These are phyloP conservation scores for Caenorhabditis becei DNA, from an alignment of 2,888 invertebrate genomes.

Conservation along the genomic window DNA sequence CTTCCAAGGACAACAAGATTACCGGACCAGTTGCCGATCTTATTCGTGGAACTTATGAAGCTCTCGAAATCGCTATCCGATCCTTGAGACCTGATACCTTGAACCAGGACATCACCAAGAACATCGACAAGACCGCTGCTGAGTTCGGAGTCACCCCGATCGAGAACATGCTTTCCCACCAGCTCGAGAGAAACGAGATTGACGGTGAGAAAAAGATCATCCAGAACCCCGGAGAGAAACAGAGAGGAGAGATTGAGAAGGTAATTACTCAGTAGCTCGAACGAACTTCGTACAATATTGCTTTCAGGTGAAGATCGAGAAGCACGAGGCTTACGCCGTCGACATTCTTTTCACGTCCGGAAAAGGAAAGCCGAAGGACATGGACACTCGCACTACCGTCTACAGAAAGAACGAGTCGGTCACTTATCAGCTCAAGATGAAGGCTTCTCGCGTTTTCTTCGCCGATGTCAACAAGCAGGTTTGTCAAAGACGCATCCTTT, in stretches of 20 bases:
- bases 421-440: constrained; percentile 94
- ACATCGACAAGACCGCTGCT: constrained; percentile 85
- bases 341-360: constrained; percentile 97
- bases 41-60: constrained; percentile 94
- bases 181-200: constrained; percentile 86
- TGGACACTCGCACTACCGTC: constrained; percentile 95
- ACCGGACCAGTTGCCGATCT: constrained; percentile 95
- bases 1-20: constrained; percentile 85
- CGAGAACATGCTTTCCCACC: constrained; percentile 90
- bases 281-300: too few relatives aligned
- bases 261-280: too few relatives aligned
- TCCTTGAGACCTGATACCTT: constrained; percentile 89
- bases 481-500: neutral
- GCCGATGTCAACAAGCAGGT: constrained; percentile 83
- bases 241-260: constrained; percentile 95
- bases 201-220: constrained; percentile 98
- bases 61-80: constrained; percentile 95
- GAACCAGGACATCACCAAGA: constrained; percentile 78
- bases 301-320: constrained; percentile 86
- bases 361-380: constrained; percentile 92
- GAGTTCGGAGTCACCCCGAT: constrained; percentile 97
- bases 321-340: constrained; percentile 97
- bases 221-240: constrained; percentile 93
- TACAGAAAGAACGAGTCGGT: constrained; percentile 98
- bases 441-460: constrained; percentile 89